A percentile compares a stretch with the other conserved stretches of the same genome.
These are phyloP conservation scores for Ichneumoninae sp. DNA, from an alignment of 2,888 invertebrate species.

Conservation along the genomic window DNA sequence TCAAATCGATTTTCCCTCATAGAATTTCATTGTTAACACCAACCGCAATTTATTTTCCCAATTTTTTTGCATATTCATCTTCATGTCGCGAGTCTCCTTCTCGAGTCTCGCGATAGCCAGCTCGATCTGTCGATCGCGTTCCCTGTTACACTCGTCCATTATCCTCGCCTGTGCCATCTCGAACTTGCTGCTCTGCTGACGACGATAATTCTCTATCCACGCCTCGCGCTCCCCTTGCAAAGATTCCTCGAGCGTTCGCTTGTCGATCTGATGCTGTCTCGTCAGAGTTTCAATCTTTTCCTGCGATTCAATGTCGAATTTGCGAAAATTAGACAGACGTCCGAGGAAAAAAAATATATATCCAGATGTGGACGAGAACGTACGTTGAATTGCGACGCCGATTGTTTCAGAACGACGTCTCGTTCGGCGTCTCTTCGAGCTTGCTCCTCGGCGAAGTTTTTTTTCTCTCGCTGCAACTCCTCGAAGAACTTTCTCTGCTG, in stretches of 20 bases:
- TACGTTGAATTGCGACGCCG: slow-evolving; percentile 74
- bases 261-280: slow-evolving; percentile 83
- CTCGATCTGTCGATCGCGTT: slow-evolving; percentile 93
- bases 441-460: slow-evolving; percentile 74
- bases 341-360: not conserved
- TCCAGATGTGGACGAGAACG: slow-evolving; percentile 29
- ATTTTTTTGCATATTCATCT: slow-evolving; percentile 86
- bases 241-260: slow-evolving; percentile 87
- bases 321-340: not conserved
- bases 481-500: slow-evolving; percentile 75
- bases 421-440: slow-evolving; percentile 73
- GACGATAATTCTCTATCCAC: slow-evolving; percentile 88
- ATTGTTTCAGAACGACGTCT: slow-evolving; percentile 72
- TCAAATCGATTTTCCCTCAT: slow-evolving; percentile 27
- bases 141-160: slow-evolving; percentile 89
- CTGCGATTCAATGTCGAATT: slow-evolving; percentile 62
- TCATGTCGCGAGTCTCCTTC: slow-evolving; percentile 87
- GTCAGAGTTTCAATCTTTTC: slow-evolving; percentile 74
- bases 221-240: slow-evolving; percentile 87
- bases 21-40: slow-evolving; percentile 54
- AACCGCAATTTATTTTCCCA: slow-evolving; percentile 85
- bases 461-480: slow-evolving; percentile 75
- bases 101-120: slow-evolving; percentile 89
- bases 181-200: slow-evolving; percentile 87
- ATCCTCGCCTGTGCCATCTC: slow-evolving; percentile 89